Evolutionary conservation across 2,888 invertebrate genomes (phyloP), one percentile per base, ranked within the genome.

Genomic region (Sabatieria punctata): DNA sequence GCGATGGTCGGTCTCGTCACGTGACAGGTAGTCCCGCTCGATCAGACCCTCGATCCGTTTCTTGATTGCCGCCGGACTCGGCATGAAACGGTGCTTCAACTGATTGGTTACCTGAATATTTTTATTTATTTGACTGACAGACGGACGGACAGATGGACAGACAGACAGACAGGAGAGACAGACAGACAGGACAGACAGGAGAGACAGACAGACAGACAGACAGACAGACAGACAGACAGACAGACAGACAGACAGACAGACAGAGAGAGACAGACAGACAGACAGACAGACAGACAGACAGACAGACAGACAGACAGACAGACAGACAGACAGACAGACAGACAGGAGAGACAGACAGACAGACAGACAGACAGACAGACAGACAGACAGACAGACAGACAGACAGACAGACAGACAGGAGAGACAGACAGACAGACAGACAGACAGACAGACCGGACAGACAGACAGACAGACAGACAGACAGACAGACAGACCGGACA

Each of bases 11-110:
- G 91, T 88, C 49, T 86, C 82, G 65, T 91, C 89, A 70, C 97
- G 79, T 57, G 89, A 86, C 66, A 99, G 76, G 74, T 97, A 97
- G 73, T 99, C 97, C 58, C 97, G 77, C 73, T 97, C 97, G 69
- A 97, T 97, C 64, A 99, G 78, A 52, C 91, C 89, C 74, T 99
- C 97, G 72, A 97, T 95, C 68, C 97, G 80, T 71, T 95, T 93
- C 75, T 99, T 99, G 68, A 99, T 95, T 58, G 93, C 82, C 57
- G 86, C 85, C 46, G 95, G 95, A 60, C 88, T 88, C 53, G 97
- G 95, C 71, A 91, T 77, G 77, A 99, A 97, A 65, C 97, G 79
- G 60, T 82, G 82, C 71, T 85, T 86, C 58, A 97, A 74, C 72
- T 95, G 93, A 68, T 93, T 86, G 50, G 93, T 93, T 56, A 95